Conservation (phyloP, 2,797 vertebrate genomes). For the Sorex maritimensis region DNA sequence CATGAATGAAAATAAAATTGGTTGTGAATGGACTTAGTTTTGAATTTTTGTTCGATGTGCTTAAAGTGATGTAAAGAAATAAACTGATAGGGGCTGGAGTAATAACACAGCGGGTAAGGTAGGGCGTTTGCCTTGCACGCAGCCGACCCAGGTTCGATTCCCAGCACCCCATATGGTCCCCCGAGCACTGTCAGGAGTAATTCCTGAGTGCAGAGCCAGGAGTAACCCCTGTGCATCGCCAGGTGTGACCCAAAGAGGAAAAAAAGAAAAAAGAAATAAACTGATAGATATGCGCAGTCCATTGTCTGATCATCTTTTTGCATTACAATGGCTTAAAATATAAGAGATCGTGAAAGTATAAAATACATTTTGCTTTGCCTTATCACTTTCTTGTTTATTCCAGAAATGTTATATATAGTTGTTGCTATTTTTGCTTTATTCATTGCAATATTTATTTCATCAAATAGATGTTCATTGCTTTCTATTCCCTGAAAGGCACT, state of each 20-base stretch:
- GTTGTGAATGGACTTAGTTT: background rate
- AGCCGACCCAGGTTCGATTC: no score
- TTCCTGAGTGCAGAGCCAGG: no score
- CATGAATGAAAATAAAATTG: constrained; percentile 35
- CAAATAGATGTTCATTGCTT: constrained; percentile 70
- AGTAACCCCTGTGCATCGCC: no score
- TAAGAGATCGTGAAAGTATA: constrained; percentile 19
- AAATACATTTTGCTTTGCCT: background rate
- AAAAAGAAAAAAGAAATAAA: background rate
- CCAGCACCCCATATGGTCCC: no score
- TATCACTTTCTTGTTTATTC: constrained; percentile 46
- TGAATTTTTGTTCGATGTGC: background rate
- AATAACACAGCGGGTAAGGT: no score
- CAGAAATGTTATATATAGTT: constrained; percentile 32
- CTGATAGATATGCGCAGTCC: background rate
- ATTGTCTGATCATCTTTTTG: background rate
- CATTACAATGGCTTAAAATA: constrained; percentile 29
- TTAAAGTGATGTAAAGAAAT: constrained; percentile 36
- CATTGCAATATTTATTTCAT: constrained; percentile 79
- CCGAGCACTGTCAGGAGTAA: no score
- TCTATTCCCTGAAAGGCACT: constrained; percentile 77
- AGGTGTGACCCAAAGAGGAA: no score
- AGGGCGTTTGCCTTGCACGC: no score
- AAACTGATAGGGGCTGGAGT: background rate
- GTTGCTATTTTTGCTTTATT: constrained; percentile 72